Evolutionary conservation across 2,113 vertebrate species (phyloP), one percentile per base, ranked within the genome.

Genomic region (Phocoena phocoena): DNA sequence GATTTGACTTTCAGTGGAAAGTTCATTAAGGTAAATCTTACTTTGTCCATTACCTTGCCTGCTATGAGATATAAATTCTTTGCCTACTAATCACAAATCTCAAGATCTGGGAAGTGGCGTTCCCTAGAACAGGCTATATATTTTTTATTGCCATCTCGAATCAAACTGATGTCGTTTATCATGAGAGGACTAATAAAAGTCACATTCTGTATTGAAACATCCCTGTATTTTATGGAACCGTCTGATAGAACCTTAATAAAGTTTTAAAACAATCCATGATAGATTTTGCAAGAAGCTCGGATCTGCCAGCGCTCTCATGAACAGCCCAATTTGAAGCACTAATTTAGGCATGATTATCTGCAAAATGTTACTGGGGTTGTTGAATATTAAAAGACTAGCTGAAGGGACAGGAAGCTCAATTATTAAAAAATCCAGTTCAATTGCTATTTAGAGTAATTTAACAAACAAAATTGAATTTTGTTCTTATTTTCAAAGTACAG

Each of bases 261-360:
- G 93, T 96, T 98, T 97, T 98, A 97, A 98, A 98, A 98, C 93
- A 98, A 97, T 98, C 97, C 84, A 88, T 96, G 98, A 98, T 98
- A 97, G 98, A 97, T 98, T 98, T 97, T 96, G 87, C 97, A 95
- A 88, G 95, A 98, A 98, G 95, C 96, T 97, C 94, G 97, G 96
- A 98, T 81, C 95, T 76, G 65, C 97, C 86, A 93, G 88, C 73
- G 60, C 70, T 98, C 97, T 93, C 95, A 96, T 98, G 98, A 98
- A 97, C 93, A 98, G 94, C 62, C 21, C 88, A 94, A 79, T 97
- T 97, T 97, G 96, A 92, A 98, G 94, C 97, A 98, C n/a, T 12
- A 15, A 93, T 97, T 86, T 97, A 97, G 90, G 96, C 93, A 33
- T 25, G 97, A 97, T 97, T 97, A 93, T 98, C 97, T 97, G 77